Evolutionary conservation across 2,888 invertebrate genomes (phyloP).

Genomic region (Capitulum mitella): DNA sequence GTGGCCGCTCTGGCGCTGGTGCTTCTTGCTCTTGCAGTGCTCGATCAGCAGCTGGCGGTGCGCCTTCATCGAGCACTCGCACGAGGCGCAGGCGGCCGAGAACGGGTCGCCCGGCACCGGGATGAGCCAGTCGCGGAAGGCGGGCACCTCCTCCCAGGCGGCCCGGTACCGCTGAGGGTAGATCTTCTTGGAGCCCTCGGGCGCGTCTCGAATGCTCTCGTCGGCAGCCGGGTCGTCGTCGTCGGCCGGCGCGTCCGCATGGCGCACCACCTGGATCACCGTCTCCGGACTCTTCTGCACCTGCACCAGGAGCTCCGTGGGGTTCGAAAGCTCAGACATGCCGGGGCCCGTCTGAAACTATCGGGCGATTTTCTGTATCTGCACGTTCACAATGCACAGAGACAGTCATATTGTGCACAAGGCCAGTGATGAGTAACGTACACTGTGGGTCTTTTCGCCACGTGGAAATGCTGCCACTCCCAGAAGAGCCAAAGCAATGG

Average conservation of each 20-base stretch:
- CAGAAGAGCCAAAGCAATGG: no score
- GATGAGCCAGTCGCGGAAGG: conserved; percentile 14
- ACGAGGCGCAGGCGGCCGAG: conserved; percentile 9
- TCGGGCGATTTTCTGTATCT: no score
- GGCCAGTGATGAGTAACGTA: no score
- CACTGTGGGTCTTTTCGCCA: no score
- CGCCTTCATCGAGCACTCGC: conserved; percentile 14
- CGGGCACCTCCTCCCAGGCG: background rate
- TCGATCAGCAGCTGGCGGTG: background rate
- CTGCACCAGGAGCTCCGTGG: background rate
- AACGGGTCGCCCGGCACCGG: conserved; percentile 9
- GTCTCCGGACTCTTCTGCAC: background rate
- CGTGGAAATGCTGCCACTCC: no score
- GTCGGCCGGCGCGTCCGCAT: background rate
- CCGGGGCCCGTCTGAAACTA: background rate
- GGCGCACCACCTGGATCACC: conserved; percentile 12
- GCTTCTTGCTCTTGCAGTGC: conserved; percentile 20
- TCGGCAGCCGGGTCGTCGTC: background rate
- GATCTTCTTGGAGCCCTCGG: background rate
- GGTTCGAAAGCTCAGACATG: background rate
- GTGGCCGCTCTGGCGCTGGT: background rate
- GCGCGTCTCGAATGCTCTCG: background rate
- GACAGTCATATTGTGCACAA: no score
- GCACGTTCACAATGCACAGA: no score
- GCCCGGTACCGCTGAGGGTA: conserved; percentile 5